Evolutionary conservation across 2,113 vertebrate species (phyloP).

Genomic region (Indri indri): DNA sequence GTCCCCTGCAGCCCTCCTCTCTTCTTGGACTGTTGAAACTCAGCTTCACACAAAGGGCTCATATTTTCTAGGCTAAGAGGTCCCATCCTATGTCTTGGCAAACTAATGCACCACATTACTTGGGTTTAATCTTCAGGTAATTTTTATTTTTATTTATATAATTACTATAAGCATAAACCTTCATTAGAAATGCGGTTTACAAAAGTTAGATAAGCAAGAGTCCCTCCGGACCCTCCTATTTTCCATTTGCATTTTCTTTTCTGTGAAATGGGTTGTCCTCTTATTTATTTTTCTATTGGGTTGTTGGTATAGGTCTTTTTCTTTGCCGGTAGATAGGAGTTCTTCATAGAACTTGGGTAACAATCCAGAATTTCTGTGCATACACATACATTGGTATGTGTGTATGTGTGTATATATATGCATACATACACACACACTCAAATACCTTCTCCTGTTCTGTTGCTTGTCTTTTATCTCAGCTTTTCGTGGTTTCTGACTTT

Average conservation of each 20-base stretch:
- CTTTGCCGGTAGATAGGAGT: background rate
- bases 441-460: background rate
- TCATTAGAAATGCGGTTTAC: background rate
- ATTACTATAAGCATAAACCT: background rate
- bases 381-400: rapidly evolving
- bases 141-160: background rate
- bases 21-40: background rate
- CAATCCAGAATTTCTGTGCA: background rate
- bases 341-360: background rate
- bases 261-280: background rate
- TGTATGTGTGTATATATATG: background rate
- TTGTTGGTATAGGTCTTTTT: background rate
- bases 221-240: background rate
- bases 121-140: background rate
- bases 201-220: background rate
- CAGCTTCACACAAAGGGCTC: background rate
- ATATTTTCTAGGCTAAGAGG: background rate
- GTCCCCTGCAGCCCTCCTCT: background rate
- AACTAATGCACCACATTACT: background rate
- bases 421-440: rapidly evolving
- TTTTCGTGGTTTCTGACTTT: background rate
- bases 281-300: background rate
- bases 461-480: background rate
- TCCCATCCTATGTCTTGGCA: background rate
- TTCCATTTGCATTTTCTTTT: background rate